Percentiles rank a stretch among this genome's conserved stretches.
phyloP scores from a whole-genome alignment of 2,113 vertebrate genomes.

The Melierax canorus region DNA sequence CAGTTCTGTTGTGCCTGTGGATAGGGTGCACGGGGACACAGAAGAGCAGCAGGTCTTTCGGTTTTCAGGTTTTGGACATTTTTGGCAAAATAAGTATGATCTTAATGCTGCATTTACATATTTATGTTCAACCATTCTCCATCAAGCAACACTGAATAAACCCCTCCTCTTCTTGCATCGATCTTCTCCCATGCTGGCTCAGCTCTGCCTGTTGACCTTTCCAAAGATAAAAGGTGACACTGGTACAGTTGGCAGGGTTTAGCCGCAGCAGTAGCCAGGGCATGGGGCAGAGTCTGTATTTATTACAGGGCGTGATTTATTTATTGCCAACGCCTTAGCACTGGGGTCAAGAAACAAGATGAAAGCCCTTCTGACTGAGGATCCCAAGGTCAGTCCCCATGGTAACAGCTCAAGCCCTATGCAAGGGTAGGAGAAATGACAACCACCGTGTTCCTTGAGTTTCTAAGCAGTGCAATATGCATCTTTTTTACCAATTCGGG shows the following conservation, averaged over 20 bases:
- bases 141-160: neutral
- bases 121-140: neutral
- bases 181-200: neutral
- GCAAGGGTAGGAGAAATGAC: neutral
- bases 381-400: accelerated
- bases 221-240: neutral
- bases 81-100: neutral
- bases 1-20: no score
- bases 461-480: neutral
- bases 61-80: neutral
- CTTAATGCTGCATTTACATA: neutral
- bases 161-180: accelerated
- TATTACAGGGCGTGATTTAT: neutral
- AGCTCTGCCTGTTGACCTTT: neutral
- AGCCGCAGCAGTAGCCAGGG: neutral
- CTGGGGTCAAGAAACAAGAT: neutral
- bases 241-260: neutral
- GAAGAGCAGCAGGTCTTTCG: no score
- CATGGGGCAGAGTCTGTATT: neutral
- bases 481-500: neutral
- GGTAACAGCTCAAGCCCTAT: neutral
- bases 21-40: no score
- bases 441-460: neutral
- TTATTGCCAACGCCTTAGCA: neutral
- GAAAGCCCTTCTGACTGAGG: neutral